These are phyloP conservation scores for Miichthys miiuy DNA, from an alignment of 2,797 vertebrate genomes.

Conservation along the genomic window DNA sequence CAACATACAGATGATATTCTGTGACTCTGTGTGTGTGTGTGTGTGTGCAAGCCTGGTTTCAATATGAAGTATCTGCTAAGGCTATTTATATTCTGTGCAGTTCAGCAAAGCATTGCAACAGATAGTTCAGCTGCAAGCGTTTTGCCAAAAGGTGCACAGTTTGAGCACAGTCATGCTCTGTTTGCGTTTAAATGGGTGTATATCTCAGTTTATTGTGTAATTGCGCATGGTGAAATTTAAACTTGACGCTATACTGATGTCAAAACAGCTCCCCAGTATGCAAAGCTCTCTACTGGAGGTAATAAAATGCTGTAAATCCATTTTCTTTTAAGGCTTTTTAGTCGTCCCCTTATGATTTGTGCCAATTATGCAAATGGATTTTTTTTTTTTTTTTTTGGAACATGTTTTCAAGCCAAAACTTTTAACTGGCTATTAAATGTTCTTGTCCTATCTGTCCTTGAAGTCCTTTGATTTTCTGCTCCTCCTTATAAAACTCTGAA, in stretches of 20 bases:
- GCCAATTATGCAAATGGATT: background rate
- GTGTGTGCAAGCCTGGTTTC: conserved; percentile 9
- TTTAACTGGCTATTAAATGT: background rate
- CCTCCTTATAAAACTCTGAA: background rate
- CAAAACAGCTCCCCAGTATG: background rate
- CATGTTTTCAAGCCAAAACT: background rate
- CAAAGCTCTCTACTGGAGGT: background rate
- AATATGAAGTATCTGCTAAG: conserved; percentile 43
- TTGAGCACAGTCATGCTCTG: background rate
- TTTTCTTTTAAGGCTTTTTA: background rate
- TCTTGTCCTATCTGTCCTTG: background rate
- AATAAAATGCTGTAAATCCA: background rate
- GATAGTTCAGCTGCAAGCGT: conserved; percentile 16
- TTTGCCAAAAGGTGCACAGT: conserved; percentile 30
- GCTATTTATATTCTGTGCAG: conserved; percentile 68
- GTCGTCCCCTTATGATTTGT: background rate
- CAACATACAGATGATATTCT: background rate
- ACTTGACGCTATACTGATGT: background rate
- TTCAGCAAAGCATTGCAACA: conserved; percentile 32
- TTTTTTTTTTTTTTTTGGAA: too few species aligned
- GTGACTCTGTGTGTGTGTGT: too few species aligned
- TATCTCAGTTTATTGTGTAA: background rate
- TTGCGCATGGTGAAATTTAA: background rate
- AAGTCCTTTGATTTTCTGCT: background rate
- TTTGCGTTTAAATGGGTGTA: background rate